Base-by-base conservation (phyloP, 2,113 vertebrate species). In the Aviceda subcristata region DNA sequence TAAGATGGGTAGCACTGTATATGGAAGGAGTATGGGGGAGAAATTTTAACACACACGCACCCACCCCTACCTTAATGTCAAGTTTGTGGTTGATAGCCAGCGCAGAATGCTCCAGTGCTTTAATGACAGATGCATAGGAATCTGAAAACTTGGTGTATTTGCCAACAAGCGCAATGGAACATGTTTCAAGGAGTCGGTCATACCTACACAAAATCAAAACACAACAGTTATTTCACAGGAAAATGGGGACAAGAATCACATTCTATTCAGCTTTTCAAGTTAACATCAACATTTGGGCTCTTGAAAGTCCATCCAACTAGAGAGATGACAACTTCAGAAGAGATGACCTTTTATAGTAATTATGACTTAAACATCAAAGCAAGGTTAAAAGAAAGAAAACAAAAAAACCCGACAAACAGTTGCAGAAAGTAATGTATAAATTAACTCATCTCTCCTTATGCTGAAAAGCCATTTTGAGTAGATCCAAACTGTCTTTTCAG, bases 91-190 rank as follows among this genome's bases (percentile, higher is more conserved):
- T 99, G 97, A 99, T 99, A 55, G 99, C 99, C 56, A 99, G 97
- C 4, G 99, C 99, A 3, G 99, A 99, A 93, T 99, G 99, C 91
- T 99, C 99, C 97, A 99, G 97, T 7, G 99, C 99, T 94, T 99
- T 99, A 85, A 99, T 99, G 75, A 99, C 99, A 4, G 99, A 99
- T 1, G 99, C 99, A 1, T 99, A 99, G 0, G 99, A 99, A 97
- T 99, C 99, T 0, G 99, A 99, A 88, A 99, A 99, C 92, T 99
- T 99, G 43, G 99, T 99, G 98, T 99, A 99, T 93, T 99, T 99
- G 78, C 99, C 99, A 66, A 99, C 99, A 20, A 99, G 98, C 0
- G 99, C 99, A 27, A 99, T 99, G 22, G 98, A 99, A 80, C 99
- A 99, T 0, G 98, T 98, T 79, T 99, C 99, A 6, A 99, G 97